These are phyloP conservation scores for Stenurella melanura DNA, from an alignment of 2,888 invertebrate species.

Conservation along the genomic window DNA sequence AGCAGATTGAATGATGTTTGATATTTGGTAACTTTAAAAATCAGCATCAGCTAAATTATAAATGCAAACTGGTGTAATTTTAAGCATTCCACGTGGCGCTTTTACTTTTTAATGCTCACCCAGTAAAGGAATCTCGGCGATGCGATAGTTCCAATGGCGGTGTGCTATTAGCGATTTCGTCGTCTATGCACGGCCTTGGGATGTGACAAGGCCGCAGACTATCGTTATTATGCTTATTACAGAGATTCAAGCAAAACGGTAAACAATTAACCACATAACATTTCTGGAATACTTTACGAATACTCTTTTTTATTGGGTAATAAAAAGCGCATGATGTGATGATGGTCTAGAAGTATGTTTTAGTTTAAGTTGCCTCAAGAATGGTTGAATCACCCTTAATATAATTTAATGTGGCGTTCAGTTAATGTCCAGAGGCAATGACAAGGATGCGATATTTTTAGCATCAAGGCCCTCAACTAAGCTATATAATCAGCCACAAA, in stretches of 20 bases:
- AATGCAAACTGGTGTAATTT: background rate
- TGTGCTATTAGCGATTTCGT: constrained; percentile 1
- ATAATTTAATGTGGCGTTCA: too few species aligned
- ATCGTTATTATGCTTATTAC: constrained; percentile 35
- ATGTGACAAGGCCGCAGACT: constrained; percentile 31
- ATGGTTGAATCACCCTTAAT: too few species aligned
- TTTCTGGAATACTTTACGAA: constrained; percentile 11
- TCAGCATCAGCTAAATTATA: background rate
- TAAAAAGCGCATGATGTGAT: constrained; percentile 1
- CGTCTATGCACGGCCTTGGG: constrained; percentile 19
- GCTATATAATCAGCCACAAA: too few species aligned
- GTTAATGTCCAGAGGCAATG: too few species aligned
- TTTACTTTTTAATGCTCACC: background rate
- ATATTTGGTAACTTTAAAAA: background rate
- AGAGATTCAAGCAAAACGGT: constrained; percentile 11
- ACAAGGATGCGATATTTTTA: too few species aligned
- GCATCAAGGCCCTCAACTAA: too few species aligned
- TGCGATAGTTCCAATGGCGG: constrained; percentile 11
- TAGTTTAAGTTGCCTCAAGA: background rate
- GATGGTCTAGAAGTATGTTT: background rate
- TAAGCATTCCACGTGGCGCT: background rate
- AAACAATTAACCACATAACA: constrained; percentile 23
- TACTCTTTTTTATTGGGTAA: background rate
- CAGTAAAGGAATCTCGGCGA: background rate
- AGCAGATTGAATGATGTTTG: background rate